phyloP scores from a whole-genome alignment of 2,113 vertebrate species.

The Eurypyga helias region DNA sequence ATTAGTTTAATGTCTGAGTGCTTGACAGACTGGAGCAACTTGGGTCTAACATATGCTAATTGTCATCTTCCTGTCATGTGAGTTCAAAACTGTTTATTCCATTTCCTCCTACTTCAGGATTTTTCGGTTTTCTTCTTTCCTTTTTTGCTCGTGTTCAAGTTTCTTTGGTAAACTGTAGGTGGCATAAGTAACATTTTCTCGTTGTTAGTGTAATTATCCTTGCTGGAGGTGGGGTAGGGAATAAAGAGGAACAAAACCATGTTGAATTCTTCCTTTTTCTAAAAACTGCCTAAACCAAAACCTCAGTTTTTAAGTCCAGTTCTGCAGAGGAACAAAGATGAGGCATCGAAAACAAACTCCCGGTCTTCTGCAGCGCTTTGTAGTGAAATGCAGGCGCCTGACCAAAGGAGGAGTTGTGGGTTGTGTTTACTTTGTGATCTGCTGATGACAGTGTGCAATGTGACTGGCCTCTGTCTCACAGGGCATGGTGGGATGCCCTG shows the following conservation, averaged over 20 bases:
- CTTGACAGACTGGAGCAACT: neutral
- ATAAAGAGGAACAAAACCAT: neutral
- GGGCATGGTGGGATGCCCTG: neutral
- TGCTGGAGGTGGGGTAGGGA: neutral
- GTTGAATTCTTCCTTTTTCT: neutral
- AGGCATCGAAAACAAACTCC: neutral
- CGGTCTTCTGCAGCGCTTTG: neutral
- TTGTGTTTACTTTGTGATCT: neutral
- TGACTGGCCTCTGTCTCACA: neutral
- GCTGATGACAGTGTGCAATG: neutral
- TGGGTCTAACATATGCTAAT: neutral
- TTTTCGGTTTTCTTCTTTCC: neutral
- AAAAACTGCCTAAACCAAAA: neutral
- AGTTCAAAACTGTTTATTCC: slow-evolving; percentile 22
- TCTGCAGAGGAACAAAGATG: neutral
- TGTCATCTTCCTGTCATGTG: neutral
- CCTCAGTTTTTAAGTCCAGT: neutral
- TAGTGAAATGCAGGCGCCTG: neutral
- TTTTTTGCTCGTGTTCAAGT: neutral
- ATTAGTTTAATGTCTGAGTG: neutral
- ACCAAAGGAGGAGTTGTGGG: neutral
- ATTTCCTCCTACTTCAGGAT: slow-evolving; percentile 1
- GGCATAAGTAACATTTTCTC: neutral
- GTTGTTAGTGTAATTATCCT: neutral
- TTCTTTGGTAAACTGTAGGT: slow-evolving; percentile 48